A percentile compares a stretch with the other conserved stretches of the same genome.
Conservation (phyloP, 2,797 vertebrate species). For the Ceryle rudis region DNA sequence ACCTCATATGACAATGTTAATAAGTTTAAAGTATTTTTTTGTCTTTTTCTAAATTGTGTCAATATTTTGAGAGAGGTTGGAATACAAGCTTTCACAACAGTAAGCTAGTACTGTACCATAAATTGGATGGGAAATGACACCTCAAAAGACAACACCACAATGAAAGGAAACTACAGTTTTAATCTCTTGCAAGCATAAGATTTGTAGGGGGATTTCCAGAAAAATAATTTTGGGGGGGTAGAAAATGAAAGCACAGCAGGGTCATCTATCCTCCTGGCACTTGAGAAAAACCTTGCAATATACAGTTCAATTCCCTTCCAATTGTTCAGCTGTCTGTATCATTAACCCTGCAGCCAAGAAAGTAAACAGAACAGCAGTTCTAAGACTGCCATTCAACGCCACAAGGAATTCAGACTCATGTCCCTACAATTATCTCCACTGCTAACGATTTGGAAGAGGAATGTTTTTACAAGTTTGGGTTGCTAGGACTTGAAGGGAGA, state of each 20-base stretch:
- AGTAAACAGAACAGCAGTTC: constrained; percentile 20
- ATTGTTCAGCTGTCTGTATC: constrained; percentile 47
- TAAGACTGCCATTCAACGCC: background rate
- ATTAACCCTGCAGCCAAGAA: constrained; percentile 26
- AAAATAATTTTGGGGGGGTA: constrained; percentile 37
- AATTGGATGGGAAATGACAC: background rate
- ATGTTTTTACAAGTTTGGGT: constrained; percentile 7
- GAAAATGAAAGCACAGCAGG: constrained; percentile 47
- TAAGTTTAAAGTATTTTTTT: background rate
- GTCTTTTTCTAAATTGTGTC: background rate
- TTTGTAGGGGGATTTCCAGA: background rate
- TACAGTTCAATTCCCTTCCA: constrained; percentile 35
- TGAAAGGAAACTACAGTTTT: background rate
- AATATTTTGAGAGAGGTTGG: background rate
- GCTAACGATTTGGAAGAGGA: background rate
- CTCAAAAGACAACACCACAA: background rate
- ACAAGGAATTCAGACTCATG: constrained; percentile 21
- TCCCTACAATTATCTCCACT: constrained; percentile 36
- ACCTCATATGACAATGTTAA: background rate
- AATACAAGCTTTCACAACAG: background rate
- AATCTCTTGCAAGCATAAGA: background rate
- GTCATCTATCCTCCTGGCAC: constrained; percentile 27
- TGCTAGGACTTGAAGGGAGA: background rate
- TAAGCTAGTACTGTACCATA: background rate
- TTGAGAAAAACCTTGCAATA: constrained; percentile 31